Percentiles rank a stretch among this genome's conserved stretches.
phyloP scores from a whole-genome alignment of 2,113 vertebrate species.

The Neotoma lepida region DNA sequence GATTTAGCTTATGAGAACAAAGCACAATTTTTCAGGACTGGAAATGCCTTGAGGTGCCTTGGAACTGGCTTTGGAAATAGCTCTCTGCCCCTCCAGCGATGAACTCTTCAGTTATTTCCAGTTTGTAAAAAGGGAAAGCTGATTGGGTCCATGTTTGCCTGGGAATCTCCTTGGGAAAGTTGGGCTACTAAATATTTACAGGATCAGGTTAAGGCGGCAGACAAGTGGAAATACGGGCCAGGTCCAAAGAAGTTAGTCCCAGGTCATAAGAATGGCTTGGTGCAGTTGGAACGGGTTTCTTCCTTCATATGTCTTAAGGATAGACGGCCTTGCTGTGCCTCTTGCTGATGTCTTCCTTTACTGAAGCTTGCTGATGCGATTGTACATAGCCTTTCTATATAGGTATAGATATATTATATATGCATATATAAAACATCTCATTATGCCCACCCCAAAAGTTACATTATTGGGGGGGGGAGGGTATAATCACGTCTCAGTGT shows the following conservation, averaged over 20 bases:
- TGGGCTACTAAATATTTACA: slow-evolving; percentile 46
- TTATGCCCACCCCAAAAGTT: slow-evolving; percentile 38
- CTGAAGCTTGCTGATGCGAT: slow-evolving; percentile 78
- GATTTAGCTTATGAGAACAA: slow-evolving; percentile 60
- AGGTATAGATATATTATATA: slow-evolving; percentile 68
- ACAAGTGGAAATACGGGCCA: slow-evolving; percentile 27
- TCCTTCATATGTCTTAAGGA: slow-evolving; percentile 63
- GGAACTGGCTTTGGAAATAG: slow-evolving; percentile 74
- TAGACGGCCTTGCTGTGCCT: slow-evolving; percentile 72
- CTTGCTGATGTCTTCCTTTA: slow-evolving; percentile 74
- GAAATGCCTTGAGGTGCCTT: slow-evolving; percentile 79
- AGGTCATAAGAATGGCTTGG: slow-evolving; percentile 21
- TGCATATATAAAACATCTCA: slow-evolving; percentile 64
- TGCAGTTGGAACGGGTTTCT: slow-evolving; percentile 20
- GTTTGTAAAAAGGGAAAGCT: slow-evolving; percentile 15
- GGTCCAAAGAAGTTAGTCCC: slow-evolving; percentile 36
- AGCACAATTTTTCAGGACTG: slow-evolving; percentile 78
- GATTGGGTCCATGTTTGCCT: not conserved
- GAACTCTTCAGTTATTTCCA: slow-evolving; percentile 11
- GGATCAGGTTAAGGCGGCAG: slow-evolving; percentile 49
- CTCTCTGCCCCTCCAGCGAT: not conserved
- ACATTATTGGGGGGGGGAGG: not conserved
- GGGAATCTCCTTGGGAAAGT: slow-evolving; percentile 7
- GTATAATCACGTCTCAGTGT: slow-evolving; percentile 35
- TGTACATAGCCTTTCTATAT: slow-evolving; percentile 75